Base-by-base conservation (phyloP, 2,113 vertebrate genomes). In the Cheilinus undulatus region DNA sequence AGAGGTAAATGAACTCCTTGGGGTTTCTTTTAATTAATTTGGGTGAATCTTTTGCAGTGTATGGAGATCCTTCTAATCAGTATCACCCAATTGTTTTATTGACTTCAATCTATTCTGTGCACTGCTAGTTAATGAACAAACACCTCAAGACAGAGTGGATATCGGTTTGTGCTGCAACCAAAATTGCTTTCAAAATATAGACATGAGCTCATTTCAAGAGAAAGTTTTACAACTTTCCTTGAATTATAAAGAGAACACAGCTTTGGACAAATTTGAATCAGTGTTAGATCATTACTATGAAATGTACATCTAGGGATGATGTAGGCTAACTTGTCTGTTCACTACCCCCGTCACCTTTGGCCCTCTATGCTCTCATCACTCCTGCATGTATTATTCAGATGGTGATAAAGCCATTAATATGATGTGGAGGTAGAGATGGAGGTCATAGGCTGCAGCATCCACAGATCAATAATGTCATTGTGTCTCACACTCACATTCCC, bases 381-480 rank as follows among this genome's bases (percentile, higher is more conserved):
- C 1, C 51, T 54, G 43, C 74, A 80, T 83, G 27, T 17, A 82
- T 75, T 83, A 79, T 83, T 85, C 38, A 82, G 46, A 54, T 23
- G 24, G 57, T 45, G 76, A 65, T 73, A 3, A 57, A 80, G 19
- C 11, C 30, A 52, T 73, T 60, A 66, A 23, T 73, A 36, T 48
- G 42, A 24, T 45, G 51, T 72, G 49, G 13, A 59, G 46, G 20
- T 36, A 24, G 22, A n/a, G n/a, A n/a, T n/a, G n/a, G n/a, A 82
- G 63, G 72, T 80, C 74, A 70, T 10, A 64, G 23, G 67, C 36
- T 36, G 56, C 64, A 23, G 32, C 9, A 23, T 24, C 19, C 52
- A 69, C 32, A 27, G 61, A 82, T 75, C 72, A 77, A 83, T 82
- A 76, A 46, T 26, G 32, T 49, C 23, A 9, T 30, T 68, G 27